Evolutionary conservation across 53 echinoderm and acorn worm genomes (phyloP).

Genomic region (Zoroaster sp.): DNA sequence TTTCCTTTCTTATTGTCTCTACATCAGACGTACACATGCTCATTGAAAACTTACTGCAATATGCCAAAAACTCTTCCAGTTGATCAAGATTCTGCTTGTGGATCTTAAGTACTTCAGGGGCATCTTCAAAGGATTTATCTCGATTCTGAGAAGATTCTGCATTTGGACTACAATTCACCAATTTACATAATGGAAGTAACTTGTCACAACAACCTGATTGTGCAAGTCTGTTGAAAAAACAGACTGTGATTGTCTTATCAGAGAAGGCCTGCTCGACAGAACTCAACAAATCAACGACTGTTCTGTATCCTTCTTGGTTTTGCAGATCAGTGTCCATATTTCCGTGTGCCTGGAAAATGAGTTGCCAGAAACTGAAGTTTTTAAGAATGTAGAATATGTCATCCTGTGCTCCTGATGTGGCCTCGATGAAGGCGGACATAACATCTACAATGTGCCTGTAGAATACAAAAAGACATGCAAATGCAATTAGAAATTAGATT

Average conservation of each 20-base stretch:
- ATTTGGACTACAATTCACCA: not conserved
- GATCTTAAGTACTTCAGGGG: not conserved
- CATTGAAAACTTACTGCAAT: slow-evolving; percentile 1
- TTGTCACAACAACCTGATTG: not conserved
- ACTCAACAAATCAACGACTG: not conserved
- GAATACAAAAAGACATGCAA: not conserved
- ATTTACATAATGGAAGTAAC: not conserved
- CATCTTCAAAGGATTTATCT: slow-evolving; percentile 11
- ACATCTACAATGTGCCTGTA: slow-evolving; percentile 1
- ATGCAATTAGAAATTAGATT: no score
- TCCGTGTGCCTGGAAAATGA: slow-evolving; percentile 2
- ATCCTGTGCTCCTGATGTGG: not conserved
- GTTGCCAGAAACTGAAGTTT: slow-evolving; percentile 9
- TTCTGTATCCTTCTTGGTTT: not conserved
- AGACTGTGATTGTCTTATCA: not conserved
- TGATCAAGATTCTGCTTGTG: not conserved
- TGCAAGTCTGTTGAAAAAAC: not conserved
- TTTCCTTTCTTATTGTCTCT: not conserved
- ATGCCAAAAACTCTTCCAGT: not conserved
- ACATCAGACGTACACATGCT: not conserved
- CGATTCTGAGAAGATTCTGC: not conserved
- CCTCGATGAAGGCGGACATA: not conserved
- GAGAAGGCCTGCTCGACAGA: not conserved
- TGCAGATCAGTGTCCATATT: not conserved
- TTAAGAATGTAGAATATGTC: slow-evolving; percentile 3